phyloP scores from a whole-genome alignment of 2,113 vertebrate species.

The Anseranas semipalmata region DNA sequence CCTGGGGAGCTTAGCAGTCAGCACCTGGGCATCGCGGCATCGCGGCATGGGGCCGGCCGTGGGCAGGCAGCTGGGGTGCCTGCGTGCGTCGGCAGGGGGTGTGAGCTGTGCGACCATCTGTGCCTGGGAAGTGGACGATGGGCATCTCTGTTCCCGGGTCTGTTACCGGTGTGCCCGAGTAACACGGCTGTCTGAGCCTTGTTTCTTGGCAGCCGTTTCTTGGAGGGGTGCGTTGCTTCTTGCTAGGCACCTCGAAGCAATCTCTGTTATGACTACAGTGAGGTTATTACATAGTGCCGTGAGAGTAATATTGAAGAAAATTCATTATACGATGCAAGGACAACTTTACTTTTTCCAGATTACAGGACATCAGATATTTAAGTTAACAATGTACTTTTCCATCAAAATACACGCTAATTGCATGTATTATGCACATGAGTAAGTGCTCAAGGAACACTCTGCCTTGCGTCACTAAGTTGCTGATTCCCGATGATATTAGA shows the following conservation, averaged over 20 bases:
- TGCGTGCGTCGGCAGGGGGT: neutral
- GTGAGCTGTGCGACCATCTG: neutral
- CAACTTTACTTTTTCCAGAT: neutral
- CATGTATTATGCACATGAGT: neutral
- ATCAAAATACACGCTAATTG: neutral
- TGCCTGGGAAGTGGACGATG: neutral
- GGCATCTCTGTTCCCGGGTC: neutral
- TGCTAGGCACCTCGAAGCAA: neutral
- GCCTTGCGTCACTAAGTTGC: neutral
- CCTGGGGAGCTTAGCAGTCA: no score
- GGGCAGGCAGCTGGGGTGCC: neutral
- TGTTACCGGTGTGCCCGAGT: neutral
- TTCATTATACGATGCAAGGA: neutral
- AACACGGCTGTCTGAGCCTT: neutral
- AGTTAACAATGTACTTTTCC: neutral
- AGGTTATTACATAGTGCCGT: neutral
- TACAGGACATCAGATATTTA: neutral
- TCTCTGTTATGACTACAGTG: neutral
- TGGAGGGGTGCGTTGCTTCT: neutral
- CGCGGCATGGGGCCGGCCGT: no score
- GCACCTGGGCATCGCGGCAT: no score
- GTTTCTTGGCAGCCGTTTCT: neutral
- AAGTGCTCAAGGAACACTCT: neutral
- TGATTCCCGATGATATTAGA: neutral
- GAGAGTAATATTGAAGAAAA: neutral